Base-by-base conservation (phyloP, 2,797 vertebrate genomes). In the Bovichtus variegatus region DNA sequence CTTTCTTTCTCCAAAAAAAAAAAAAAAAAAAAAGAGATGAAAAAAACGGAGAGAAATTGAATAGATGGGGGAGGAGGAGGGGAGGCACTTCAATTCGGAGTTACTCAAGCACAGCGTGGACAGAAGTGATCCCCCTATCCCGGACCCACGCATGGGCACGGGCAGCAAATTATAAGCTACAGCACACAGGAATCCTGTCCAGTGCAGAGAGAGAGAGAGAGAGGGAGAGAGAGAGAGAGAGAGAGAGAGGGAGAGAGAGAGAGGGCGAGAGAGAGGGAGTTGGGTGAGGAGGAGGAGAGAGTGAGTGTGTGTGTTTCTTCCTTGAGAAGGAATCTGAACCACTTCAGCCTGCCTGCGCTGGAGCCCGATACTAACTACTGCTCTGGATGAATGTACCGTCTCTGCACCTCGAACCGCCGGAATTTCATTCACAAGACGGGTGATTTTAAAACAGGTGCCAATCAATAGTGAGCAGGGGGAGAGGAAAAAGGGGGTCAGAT, bases 291-390 rank as follows among this genome's bases (percentile, higher is more conserved):
- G 5, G 51, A 29, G 27, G 27, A 2, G 72, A 12, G 70, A 6
- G 61, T 6, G 64, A 31, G 31, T 31, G 31, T 36, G 78, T 43
- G 73, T 49, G 75, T 74, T 57, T 86, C 38, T 80, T 64, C 69
- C 78, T 68, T 76, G 67, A 78, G 59, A 82, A 79, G 79, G 73
- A 76, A 46, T 80, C 63, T 75, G 75, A 85, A 50, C 67, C 82
- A 83, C 84, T 90, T 85, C 80, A 85, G 78, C 57, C 82, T 78
- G 82, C 72, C 73, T 76, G 54, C 74, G 79, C 80, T 66, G 75
- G 74, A 86, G 74, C 75, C 62, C 23, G 63, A 73, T 66, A 77
- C 80, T 50, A 78, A 85, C 69, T 73, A 71, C 73, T n/a, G 77
- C 73, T 84, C 71, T 59, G 81, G 72, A 36, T 85, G 86, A 78